Conservation (phyloP, 2,888 invertebrate species). For the Diplolepis rosae region DNA sequence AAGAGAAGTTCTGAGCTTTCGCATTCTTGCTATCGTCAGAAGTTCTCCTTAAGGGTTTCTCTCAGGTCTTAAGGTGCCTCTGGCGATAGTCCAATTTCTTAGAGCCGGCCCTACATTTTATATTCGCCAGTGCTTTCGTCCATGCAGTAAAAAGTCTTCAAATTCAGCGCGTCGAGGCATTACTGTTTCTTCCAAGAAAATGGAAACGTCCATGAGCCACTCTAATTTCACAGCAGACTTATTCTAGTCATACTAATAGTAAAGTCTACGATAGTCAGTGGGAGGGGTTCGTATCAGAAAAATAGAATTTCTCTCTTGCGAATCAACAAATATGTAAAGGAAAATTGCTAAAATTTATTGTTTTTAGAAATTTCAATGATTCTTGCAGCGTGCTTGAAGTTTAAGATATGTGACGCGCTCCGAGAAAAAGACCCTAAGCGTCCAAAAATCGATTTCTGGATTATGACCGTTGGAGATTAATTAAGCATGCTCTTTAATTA, state of each 20-base stretch:
- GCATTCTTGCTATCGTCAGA: slow-evolving; percentile 5
- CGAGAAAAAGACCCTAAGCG: too few relatives aligned
- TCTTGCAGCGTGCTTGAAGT: too few relatives aligned
- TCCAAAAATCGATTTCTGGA: too few relatives aligned
- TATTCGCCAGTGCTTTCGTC: slow-evolving; percentile 41
- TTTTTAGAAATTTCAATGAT: too few relatives aligned
- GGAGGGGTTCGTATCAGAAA: slow-evolving; percentile 44
- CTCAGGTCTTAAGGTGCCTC: neutral
- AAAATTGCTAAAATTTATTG: too few relatives aligned
- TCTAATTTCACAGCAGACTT: slow-evolving; percentile 50
- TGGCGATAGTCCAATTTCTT: slow-evolving; percentile 1
- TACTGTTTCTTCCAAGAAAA: slow-evolving; percentile 36
- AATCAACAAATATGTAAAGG: neutral
- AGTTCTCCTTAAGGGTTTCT: slow-evolving; percentile 12
- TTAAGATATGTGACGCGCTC: too few relatives aligned
- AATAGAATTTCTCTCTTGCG: neutral
- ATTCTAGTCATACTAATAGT: slow-evolving; percentile 51
- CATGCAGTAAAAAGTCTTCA: slow-evolving; percentile 40
- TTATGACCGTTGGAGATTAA: too few relatives aligned
- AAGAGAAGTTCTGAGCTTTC: neutral
- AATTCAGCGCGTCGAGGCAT: slow-evolving; percentile 45
- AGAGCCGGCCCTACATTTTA: slow-evolving; percentile 25
- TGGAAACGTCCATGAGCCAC: slow-evolving; percentile 48
- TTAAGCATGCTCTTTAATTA: too few relatives aligned
- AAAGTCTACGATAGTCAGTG: slow-evolving; percentile 50